A percentile compares a stretch with the other conserved stretches of the same genome.
Evolutionary conservation across 2,113 vertebrate species (phyloP).

Genomic region (Corythornis cristatus): DNA sequence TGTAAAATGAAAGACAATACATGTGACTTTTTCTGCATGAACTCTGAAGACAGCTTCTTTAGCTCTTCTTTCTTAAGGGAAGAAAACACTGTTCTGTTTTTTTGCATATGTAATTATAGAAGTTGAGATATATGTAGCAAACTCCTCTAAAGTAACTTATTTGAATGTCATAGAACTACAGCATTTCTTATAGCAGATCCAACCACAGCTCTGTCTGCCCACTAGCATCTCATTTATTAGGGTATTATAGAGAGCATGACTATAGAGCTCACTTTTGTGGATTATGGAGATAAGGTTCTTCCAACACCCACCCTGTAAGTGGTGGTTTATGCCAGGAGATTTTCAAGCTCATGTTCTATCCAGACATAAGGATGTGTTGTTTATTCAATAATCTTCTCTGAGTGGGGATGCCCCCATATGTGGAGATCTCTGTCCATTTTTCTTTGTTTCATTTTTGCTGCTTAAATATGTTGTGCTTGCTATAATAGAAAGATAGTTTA

Average conservation of each 20-base stretch:
- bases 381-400: neutral
- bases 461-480: slow-evolving; percentile 2
- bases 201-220: neutral
- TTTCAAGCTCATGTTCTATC: neutral
- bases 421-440: neutral
- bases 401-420: neutral
- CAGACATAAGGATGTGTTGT: neutral
- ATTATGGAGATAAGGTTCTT: neutral
- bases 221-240: neutral
- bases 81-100: neutral
- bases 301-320: neutral
- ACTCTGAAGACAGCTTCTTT: neutral
- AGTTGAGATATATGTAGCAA: neutral
- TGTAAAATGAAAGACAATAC: neutral
- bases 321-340: neutral
- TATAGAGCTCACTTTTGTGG: neutral
- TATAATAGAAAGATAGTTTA: neutral
- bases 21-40: neutral
- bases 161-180: neutral
- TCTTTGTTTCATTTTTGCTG: neutral
- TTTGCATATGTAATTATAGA: neutral
- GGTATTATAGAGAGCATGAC: neutral
- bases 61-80: neutral
- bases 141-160: neutral
- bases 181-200: neutral